A percentile compares a stretch with the other conserved stretches of the same genome.
These are phyloP conservation scores for Thymelicus acteon DNA, from an alignment of 2,888 invertebrate species.

Conservation along the genomic window DNA sequence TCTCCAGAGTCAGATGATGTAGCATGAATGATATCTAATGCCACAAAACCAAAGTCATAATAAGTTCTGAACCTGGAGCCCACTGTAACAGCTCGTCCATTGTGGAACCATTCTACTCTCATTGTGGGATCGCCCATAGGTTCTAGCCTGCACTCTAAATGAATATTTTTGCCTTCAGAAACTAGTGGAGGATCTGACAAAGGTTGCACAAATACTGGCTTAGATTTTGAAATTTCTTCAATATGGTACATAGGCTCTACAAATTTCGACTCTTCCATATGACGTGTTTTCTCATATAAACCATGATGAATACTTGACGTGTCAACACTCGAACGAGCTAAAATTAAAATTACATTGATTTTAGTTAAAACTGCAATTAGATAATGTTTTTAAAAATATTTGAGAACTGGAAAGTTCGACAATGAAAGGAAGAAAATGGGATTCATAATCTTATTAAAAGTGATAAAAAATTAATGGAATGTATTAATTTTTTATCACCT, in stretches of 20 bases:
- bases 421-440: too few species aligned
- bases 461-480: too few species aligned
- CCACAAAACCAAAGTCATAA: conserved; percentile 98
- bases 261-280: conserved; percentile 93
- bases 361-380: too few species aligned
- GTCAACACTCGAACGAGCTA: conserved; percentile 95
- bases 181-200: conserved; percentile 93
- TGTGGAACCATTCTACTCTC: conserved; percentile 98
- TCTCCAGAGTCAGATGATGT: conserved; percentile 97
- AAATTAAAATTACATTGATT: conserved; percentile 43
- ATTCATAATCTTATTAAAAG: too few species aligned
- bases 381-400: too few species aligned
- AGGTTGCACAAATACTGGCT: conserved; percentile 97
- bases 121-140: conserved; percentile 98
- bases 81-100: conserved; percentile 94
- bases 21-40: conserved; percentile 96
- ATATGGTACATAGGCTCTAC: conserved; percentile 95
- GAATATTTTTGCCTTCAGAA: conserved; percentile 95
- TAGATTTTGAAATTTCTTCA: conserved; percentile 96
- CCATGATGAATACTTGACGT: conserved; percentile 96
- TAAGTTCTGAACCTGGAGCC: conserved; percentile 97
- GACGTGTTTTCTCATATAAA: conserved; percentile 93
- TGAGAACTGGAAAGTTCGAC: too few species aligned
- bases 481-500: too few species aligned
- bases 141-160: conserved; percentile 95